Base-by-base conservation (phyloP, 2,888 invertebrate species). In the Xestoiulus laeticollis region DNA sequence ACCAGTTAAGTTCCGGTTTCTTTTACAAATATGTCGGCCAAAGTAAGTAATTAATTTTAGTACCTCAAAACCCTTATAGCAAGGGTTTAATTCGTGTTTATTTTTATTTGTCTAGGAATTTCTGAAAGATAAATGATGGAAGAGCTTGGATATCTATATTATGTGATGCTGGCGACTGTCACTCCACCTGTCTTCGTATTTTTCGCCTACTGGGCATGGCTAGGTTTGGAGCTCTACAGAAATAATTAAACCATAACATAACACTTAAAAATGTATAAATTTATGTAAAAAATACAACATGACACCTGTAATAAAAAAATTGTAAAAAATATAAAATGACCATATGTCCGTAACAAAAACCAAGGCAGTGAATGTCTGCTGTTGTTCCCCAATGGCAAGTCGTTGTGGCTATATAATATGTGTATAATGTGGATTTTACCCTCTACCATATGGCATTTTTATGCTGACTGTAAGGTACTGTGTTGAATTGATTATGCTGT, bases 161-260 rank as follows among this genome's bases (percentile, higher is more conserved):
- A 87, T 26, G n/a, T 78, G 38, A 87, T 87, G 87, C n/a, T 87
- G 22, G 14, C 78, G 10, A 22, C 87, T 4, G 87, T 87, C 5
- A 87, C 87, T 16, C 87, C 87, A 4, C 19, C 53, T 0, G 87
- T 82, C 30, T 78, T 87, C 33, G 19, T 87, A 2, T 87, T 87
- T 32, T 87, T 87, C 43, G 48, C 87, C 10, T 87, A 87, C 78
- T 87, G 87, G 87, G 87, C 87, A 19, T 87, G 87, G 87, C 22
- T 87, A 3, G 87, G 87, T 19, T 22, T 87, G 16, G 53, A 87
- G 33, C 30, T 87, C 2, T 87, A 87, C 26, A 10, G 87, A 10
- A 87, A 87, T 59, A 87, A 87, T 38, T 87, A 87, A 87, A 6
- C 16, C 1, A n/a, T n/a, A 5, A 53, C 16, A 16, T 16, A 38